Percentiles rank a stretch among this genome's conserved stretches.
Evolutionary conservation across 2,888 invertebrate species (phyloP).

Genomic region (Acanthosepion esculentum): DNA sequence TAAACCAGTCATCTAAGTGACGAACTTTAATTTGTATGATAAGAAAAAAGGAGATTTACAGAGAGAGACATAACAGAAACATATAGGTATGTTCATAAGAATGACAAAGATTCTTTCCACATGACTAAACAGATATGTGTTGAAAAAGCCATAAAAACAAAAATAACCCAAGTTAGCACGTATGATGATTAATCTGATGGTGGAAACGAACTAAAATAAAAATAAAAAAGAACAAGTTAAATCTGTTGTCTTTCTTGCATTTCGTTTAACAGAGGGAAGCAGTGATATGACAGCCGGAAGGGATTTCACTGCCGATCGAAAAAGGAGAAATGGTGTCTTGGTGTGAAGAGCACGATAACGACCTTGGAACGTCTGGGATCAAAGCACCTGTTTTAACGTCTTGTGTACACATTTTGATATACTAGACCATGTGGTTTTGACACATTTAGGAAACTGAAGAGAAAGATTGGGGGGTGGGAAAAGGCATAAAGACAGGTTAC

Average conservation of each 20-base stretch:
- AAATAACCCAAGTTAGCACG: too few relatives aligned
- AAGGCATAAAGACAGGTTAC: neutral
- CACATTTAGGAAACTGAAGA: neutral
- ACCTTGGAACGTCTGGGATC: slow-evolving; percentile 33
- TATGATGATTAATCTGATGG: too few relatives aligned
- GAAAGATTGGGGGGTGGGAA: neutral
- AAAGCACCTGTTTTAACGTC: slow-evolving; percentile 5
- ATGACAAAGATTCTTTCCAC: too few relatives aligned
- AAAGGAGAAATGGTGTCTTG: neutral
- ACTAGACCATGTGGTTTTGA: neutral
- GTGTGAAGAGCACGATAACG: neutral
- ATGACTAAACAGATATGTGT: too few relatives aligned
- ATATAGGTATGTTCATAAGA: too few relatives aligned
- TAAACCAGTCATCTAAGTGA: too few relatives aligned
- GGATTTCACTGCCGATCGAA: neutral
- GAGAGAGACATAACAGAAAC: too few relatives aligned
- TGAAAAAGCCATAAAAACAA: too few relatives aligned
- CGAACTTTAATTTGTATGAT: too few relatives aligned
- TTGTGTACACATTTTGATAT: slow-evolving; percentile 15
- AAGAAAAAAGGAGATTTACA: too few relatives aligned
- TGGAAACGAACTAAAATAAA: too few relatives aligned
- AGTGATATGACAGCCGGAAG: neutral
- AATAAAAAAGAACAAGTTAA: neutral
- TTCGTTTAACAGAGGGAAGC: neutral
- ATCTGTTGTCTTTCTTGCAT: neutral